A percentile compares a stretch with the other conserved stretches of the same genome.
Evolutionary conservation across 2,113 vertebrate species (phyloP).

Genomic region (Megaleporinus macrocephalus): DNA sequence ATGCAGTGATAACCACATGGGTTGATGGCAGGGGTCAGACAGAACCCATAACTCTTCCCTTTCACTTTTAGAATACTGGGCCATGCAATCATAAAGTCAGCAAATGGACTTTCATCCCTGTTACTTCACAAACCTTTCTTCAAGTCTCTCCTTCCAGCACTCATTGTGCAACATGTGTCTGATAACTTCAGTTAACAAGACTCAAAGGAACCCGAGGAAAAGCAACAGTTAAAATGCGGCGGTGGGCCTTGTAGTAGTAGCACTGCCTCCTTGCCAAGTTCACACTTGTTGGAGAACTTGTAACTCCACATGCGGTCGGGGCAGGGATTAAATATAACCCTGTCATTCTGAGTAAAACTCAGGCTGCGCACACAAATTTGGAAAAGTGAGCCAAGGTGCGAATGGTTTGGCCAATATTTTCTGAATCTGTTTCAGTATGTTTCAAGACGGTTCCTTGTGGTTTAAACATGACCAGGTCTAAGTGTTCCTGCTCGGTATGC

Average conservation of each 20-base stretch:
- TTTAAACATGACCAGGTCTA: not conserved
- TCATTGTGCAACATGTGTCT: not conserved
- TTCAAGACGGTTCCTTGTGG: not conserved
- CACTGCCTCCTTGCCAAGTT: constrained; percentile 72
- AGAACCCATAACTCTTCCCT: constrained; percentile 11
- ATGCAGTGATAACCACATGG: not conserved
- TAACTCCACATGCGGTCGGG: constrained; percentile 77
- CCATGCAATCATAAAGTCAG: constrained; percentile 7
- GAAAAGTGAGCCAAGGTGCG: constrained; percentile 11
- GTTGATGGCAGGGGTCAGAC: constrained; percentile 22
- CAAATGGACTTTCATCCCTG: constrained; percentile 11
- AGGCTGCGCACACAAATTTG: constrained; percentile 15
- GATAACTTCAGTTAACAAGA: not conserved
- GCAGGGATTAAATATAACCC: constrained; percentile 71
- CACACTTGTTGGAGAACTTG: constrained; percentile 74
- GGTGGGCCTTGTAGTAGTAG: constrained; percentile 60
- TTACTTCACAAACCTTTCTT: not conserved
- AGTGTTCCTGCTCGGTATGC: not conserved
- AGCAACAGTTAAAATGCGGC: constrained; percentile 15
- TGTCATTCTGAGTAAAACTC: constrained; percentile 57
- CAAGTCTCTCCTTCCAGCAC: not conserved
- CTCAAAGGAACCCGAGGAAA: not conserved
- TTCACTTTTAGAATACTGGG: constrained; percentile 6
- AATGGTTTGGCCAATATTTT: constrained; percentile 7
- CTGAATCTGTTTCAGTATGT: constrained; percentile 1